These are phyloP conservation scores for Pecten maximus DNA, from an alignment of 2,888 invertebrate genomes.

Conservation along the genomic window DNA sequence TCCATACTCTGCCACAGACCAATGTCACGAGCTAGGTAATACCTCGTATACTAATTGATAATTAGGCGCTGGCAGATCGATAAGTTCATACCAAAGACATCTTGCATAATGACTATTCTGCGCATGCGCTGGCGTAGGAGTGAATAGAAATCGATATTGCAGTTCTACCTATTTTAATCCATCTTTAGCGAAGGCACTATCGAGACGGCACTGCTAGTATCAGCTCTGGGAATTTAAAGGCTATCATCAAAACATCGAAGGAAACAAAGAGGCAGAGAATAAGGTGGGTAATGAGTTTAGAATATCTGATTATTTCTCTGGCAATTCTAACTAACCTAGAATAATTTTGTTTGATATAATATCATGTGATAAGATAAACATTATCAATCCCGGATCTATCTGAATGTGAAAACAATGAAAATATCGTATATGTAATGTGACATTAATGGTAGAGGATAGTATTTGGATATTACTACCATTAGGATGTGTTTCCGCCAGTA, in stretches of 20 bases:
- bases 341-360: background rate
- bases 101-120: constrained; percentile 5
- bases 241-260: background rate
- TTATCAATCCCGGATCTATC: background rate
- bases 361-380: background rate
- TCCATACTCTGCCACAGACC: background rate
- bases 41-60: constrained; percentile 23
- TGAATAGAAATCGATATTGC: constrained; percentile 49
- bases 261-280: background rate
- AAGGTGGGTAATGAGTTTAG: background rate
- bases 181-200: constrained; percentile 16
- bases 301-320: background rate
- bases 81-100: constrained; percentile 33
- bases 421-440: background rate
- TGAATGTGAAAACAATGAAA: background rate
- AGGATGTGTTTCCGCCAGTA: background rate
- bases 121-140: constrained; percentile 53
- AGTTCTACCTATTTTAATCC: constrained; percentile 29
- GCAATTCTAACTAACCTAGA: background rate
- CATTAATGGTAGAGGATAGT: background rate
- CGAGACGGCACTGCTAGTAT: constrained; percentile 14
- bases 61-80: constrained; percentile 7
- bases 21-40: constrained; percentile 4
- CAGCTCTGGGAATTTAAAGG: constrained; percentile 21
- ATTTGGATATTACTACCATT: background rate